Conservation (phyloP, 2,113 vertebrate species). For the Elachura formosa region DNA sequence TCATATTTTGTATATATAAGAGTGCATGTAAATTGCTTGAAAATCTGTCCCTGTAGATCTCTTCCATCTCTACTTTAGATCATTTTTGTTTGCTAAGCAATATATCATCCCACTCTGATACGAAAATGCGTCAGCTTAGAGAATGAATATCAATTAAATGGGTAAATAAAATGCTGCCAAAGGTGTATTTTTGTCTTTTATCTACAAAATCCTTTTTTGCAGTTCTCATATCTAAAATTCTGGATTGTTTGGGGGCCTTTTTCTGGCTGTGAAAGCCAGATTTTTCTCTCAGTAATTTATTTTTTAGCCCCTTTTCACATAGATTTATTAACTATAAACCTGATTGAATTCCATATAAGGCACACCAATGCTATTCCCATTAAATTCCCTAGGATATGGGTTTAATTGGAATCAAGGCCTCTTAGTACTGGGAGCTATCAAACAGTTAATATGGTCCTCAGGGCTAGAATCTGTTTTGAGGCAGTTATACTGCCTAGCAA, state of each 20-base stretch:
- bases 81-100: slow-evolving; percentile 42
- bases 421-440: not conserved
- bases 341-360: not conserved
- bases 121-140: not conserved
- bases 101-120: slow-evolving; percentile 22
- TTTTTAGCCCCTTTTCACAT: not conserved
- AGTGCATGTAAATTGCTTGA: slow-evolving; percentile 3
- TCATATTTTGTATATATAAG: slow-evolving; percentile 32
- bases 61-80: slow-evolving; percentile 22
- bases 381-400: not conserved
- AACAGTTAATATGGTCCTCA: not conserved
- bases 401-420: slow-evolving; percentile 14
- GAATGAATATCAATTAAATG: slow-evolving; percentile 48
- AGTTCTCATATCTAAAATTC: not conserved
- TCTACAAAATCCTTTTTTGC: not conserved
- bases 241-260: not conserved
- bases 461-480: not conserved
- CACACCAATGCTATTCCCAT: not conserved
- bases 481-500: not conserved
- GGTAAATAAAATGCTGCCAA: slow-evolving; percentile 46
- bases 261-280: not conserved
- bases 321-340: not conserved
- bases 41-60: slow-evolving; percentile 52
- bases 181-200: slow-evolving; percentile 29
- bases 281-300: not conserved